Evolutionary conservation across 2,113 vertebrate genomes (phyloP), one percentile per base, ranked within the genome.

Genomic region (Semnornis frantzii): DNA sequence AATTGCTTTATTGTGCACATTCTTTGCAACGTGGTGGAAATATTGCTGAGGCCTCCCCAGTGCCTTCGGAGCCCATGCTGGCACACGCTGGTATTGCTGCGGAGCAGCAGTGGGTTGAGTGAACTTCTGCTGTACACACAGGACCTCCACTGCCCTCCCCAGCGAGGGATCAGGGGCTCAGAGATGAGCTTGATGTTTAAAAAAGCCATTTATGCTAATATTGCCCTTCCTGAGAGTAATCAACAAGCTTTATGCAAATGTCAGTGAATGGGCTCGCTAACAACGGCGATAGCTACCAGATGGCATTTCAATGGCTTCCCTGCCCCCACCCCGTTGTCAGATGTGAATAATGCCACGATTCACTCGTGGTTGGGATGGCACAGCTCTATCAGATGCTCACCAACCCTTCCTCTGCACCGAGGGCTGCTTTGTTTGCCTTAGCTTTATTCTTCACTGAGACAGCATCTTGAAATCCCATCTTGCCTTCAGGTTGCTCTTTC

Each of bases 211-310:
- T 92, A 96, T 95, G 91, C 95, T 94, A 96, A 96, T 92, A 92
- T 88, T 94, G 92, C 74, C 87, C 95, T 96, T 93, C 94, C 83
- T 95, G 85, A 70, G 63, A 95, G 95, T 94, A 96, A 95, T 95
- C 94, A 93, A 74, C 91, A 92, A 92, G 76, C 76, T 95, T 95
- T 82, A 94, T 86, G 85, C 52, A 91, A 96, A 96, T 96, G 76
- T 93, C 78, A 95, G 65, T 91, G 89, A 82, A 92, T 84, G 59
- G 81, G 83, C 93, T 93, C 89, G 94, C 91, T 96, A 96, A 94
- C 91, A 96, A 74, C 95, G 94, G 93, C 92, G 62, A 97, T 96
- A 95, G 69, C 66, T 95, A 95, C 87, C 92, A 96, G 93, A 81
- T 96, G 66, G 84, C 76, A 85, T 96, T 96, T 96, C 92, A 97